These are phyloP conservation scores for Charina bottae DNA, from an alignment of 2,113 vertebrate species.

Conservation along the genomic window DNA sequence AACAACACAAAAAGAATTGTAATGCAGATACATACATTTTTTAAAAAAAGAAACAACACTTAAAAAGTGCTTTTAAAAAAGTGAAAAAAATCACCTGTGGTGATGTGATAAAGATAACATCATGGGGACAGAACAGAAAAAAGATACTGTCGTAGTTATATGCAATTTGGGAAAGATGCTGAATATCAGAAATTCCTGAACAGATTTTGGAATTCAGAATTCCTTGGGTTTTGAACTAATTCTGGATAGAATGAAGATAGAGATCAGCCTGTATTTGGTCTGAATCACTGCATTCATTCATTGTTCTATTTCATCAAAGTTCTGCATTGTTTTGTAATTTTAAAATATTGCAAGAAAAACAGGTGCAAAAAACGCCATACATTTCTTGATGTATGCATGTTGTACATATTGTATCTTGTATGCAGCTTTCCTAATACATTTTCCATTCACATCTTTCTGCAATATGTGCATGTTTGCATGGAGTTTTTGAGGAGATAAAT, in stretches of 20 bases:
- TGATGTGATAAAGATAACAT: neutral
- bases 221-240: neutral
- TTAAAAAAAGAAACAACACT: no score
- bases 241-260: neutral
- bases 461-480: neutral
- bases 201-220: neutral
- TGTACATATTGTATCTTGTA: neutral
- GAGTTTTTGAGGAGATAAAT: neutral
- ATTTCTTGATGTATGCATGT: neutral
- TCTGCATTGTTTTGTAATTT: neutral
- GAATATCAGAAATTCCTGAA: neutral
- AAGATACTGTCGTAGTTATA: neutral
- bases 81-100: neutral
- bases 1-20: no score
- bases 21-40: no score
- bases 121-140: neutral
- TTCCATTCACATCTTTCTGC: neutral
- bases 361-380: neutral
- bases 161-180: neutral
- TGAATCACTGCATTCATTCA: no score
- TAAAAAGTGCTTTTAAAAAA: no score
- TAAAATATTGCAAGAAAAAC: neutral
- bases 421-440: neutral
- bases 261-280: neutral
- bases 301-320: neutral